These are phyloP conservation scores for Podarcis muralis DNA, from an alignment of 2,113 vertebrate species.

Conservation along the genomic window DNA sequence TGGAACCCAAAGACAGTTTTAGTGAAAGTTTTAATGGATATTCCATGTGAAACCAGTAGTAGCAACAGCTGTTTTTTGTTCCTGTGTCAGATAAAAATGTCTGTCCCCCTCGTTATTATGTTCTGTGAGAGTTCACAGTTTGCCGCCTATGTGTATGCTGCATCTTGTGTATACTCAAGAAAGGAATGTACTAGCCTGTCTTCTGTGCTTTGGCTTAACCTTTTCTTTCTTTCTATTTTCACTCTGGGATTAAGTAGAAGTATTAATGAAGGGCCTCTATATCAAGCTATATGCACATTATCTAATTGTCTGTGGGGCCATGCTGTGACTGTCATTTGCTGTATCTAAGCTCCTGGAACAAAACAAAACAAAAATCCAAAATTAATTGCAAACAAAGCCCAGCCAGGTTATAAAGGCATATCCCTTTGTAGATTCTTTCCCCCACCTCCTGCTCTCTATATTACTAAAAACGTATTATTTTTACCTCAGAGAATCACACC, in stretches of 20 bases:
- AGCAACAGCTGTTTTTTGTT: not conserved
- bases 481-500: constrained; percentile 35
- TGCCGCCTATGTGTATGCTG: not conserved
- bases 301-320: constrained; percentile 1
- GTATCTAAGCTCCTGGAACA: not conserved
- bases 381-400: not conserved
- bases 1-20: not conserved
- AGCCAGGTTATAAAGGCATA: not conserved
- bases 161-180: not conserved
- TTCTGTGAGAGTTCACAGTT: not conserved
- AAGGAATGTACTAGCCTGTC: not conserved
- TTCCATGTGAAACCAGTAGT: not conserved
- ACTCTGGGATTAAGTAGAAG: not conserved
- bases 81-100: not conserved
- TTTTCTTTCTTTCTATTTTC: not conserved
- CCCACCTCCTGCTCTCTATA: not conserved
- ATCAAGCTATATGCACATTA: not conserved
- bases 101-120: not conserved
- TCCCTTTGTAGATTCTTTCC: constrained; percentile 7
- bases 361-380: not conserved
- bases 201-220: not conserved
- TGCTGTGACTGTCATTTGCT: constrained; percentile 22
- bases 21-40: not conserved
- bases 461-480: constrained; percentile 26
- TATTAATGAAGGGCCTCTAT: not conserved